These are phyloP conservation scores for Phyto melanocephala DNA, from an alignment of 2,888 invertebrate genomes.

Conservation along the genomic window DNA sequence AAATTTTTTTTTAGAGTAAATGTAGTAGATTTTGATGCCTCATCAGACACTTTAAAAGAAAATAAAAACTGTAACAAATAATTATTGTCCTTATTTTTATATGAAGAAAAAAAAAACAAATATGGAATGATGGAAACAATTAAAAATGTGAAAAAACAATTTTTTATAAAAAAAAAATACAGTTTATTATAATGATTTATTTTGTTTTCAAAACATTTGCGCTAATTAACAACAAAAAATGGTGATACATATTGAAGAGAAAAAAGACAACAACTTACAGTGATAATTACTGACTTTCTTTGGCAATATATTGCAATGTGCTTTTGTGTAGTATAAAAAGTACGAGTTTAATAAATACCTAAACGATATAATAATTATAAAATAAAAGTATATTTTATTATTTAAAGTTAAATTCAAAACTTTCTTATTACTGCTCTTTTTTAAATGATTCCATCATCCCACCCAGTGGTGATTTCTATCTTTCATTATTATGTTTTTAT, in stretches of 20 bases:
- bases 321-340: neutral
- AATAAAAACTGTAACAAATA: conserved; percentile 22
- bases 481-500: conserved; percentile 9
- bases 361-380: conserved; percentile 24
- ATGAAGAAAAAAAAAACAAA: conserved; percentile 15
- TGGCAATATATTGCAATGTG: too few species aligned
- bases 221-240: conserved; percentile 1
- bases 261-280: conserved; percentile 5
- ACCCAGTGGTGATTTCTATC: conserved; percentile 6
- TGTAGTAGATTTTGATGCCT: neutral
- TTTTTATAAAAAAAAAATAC: neutral
- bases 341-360: too few species aligned
- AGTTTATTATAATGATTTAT: too few species aligned
- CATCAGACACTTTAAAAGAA: neutral
- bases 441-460: conserved; percentile 78
- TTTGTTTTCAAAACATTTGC: neutral
- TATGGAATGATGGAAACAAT: conserved; percentile 71
- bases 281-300: conserved; percentile 72
- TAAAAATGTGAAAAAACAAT: conserved; percentile 43
- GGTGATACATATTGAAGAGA: neutral
- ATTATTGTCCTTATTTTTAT: conserved; percentile 24
- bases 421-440: conserved; percentile 64
- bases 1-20: too few species aligned
- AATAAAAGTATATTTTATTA: too few species aligned
- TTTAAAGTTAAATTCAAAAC: neutral